Conservation (phyloP, 2,797 vertebrate genomes). For the Euphonia xanthogaster region DNA sequence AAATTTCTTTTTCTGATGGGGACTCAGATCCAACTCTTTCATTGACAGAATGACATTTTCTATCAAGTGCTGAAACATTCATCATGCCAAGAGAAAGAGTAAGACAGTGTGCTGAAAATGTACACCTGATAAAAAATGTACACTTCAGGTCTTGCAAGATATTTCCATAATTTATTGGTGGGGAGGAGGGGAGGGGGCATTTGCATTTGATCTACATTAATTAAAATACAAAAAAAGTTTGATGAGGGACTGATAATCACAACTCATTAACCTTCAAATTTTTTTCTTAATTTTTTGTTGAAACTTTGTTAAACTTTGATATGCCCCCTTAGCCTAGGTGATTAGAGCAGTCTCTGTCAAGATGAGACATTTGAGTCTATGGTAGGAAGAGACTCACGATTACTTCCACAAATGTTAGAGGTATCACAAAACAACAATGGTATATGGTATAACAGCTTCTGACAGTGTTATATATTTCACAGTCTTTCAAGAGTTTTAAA, state of each 20-base stretch:
- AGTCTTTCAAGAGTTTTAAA: neutral
- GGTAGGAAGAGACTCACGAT: neutral
- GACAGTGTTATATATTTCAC: neutral
- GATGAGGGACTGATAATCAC: neutral
- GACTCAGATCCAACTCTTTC: neutral
- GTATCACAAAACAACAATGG: neutral
- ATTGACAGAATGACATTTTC: neutral
- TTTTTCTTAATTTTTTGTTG: neutral
- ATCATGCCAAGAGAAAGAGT: neutral
- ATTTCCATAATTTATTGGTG: neutral
- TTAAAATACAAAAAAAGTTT: neutral
- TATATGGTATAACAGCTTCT: neutral
- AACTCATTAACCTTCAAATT: neutral
- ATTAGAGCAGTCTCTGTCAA: neutral
- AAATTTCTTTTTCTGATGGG: neutral
- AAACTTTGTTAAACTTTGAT: neutral
- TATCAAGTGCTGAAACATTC: neutral
- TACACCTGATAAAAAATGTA: neutral
- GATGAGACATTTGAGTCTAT: neutral
- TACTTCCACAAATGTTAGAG: neutral
- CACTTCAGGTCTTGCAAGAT: neutral
- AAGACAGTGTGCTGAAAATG: neutral
- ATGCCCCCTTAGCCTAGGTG: neutral
- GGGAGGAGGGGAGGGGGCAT: neutral
- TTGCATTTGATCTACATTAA: neutral